These are phyloP conservation scores for Steatocranus sp. DNA, from an alignment of 2,797 vertebrate genomes.

Conservation along the genomic window DNA sequence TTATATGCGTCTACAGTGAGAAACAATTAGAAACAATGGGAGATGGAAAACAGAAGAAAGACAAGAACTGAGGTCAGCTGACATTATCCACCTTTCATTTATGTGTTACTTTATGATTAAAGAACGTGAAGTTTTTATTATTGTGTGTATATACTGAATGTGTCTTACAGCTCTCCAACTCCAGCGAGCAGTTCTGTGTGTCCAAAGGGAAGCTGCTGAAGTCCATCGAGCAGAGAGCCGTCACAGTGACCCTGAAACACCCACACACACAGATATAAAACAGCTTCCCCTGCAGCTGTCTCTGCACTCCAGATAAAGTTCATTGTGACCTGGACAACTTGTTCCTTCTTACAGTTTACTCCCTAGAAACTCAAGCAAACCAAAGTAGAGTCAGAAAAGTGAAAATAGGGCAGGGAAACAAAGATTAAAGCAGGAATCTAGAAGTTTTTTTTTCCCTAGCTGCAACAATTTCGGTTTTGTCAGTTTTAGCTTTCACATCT, in stretches of 20 bases:
- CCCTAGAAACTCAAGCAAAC: background rate
- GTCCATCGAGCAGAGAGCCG: conserved; percentile 89
- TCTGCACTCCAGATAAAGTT: background rate
- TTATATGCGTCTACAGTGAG: conserved; percentile 81
- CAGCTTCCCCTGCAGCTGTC: background rate
- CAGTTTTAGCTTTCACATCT: background rate
- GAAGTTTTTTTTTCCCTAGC: accelerated
- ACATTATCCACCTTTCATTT: background rate
- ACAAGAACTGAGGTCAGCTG: background rate
- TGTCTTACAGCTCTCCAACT: conserved; percentile 89
- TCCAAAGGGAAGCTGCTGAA: conserved; percentile 92
- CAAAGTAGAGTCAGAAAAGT: background rate
- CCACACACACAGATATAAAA: background rate
- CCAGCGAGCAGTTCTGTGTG: conserved; percentile 88
- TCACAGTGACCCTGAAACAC: conserved; percentile 84
- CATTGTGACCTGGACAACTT: background rate
- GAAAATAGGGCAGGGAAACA: background rate
- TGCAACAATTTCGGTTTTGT: background rate
- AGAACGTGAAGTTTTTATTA: background rate
- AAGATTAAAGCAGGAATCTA: background rate
- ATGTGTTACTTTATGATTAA: background rate
- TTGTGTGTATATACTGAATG: background rate
- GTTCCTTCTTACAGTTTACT: background rate
- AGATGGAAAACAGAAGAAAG: background rate
- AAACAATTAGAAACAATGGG: background rate